A percentile compares a stretch with the other conserved stretches of the same genome.
Conservation (phyloP, 2,113 vertebrate species). For the Myiagra hebetior region DNA sequence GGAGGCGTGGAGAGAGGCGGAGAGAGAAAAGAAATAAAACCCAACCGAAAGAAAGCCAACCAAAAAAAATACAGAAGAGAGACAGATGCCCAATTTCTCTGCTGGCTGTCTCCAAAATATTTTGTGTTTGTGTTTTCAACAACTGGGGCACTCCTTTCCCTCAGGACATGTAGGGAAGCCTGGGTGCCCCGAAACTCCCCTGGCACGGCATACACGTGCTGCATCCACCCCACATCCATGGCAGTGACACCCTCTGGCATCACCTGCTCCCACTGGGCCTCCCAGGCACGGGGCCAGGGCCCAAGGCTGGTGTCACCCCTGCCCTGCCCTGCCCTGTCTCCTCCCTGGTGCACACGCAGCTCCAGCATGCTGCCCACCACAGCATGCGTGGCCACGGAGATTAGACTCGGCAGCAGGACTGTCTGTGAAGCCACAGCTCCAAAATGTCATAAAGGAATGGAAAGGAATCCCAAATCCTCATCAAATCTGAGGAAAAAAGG, state of each 20-base stretch:
- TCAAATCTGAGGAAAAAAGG: not conserved
- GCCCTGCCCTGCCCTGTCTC: not conserved
- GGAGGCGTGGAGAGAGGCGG: not conserved
- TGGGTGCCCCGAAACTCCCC: not conserved
- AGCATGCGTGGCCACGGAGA: not conserved
- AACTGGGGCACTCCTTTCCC: not conserved
- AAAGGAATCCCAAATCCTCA: not conserved
- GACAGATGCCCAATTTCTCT: not conserved
- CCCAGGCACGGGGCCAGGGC: rapidly evolving
- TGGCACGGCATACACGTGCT: rapidly evolving
- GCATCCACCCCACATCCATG: not conserved
- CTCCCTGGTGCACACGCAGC: not conserved
- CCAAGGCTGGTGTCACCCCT: rapidly evolving
- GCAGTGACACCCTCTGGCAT: too few species aligned
- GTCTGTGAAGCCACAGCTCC: not conserved
- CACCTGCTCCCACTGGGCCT: not conserved
- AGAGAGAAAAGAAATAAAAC: not conserved
- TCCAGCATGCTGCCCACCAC: rapidly evolving
- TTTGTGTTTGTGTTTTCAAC: not conserved
- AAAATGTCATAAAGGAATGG: not conserved
- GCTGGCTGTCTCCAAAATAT: not conserved
- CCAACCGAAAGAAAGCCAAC: not conserved
- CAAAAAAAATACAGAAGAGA: not conserved
- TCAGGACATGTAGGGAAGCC: not conserved
- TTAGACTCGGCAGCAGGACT: rapidly evolving